Percentiles rank a stretch among this genome's conserved stretches.
These are phyloP conservation scores for Lophochroa leadbeateri DNA, from an alignment of 2,113 vertebrate genomes.

Conservation along the genomic window DNA sequence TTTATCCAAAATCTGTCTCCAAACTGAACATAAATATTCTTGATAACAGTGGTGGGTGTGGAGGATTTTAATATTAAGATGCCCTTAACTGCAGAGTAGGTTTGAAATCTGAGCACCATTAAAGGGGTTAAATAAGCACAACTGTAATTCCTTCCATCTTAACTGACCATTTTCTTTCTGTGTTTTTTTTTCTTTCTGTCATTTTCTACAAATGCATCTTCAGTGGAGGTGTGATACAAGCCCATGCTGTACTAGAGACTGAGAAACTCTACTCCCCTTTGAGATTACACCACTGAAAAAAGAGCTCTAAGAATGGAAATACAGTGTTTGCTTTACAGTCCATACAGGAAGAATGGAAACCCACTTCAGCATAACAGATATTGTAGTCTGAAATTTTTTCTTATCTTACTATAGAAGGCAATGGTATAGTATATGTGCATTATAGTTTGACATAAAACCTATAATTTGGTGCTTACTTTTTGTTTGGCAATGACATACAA, in stretches of 20 bases:
- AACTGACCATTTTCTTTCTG: neutral
- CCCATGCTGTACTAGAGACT: neutral
- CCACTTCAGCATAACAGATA: neutral
- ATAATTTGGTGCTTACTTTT: slow-evolving; percentile 41
- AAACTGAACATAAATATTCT: neutral
- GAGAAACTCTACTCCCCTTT: neutral
- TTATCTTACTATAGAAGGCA: neutral
- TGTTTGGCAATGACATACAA: slow-evolving; percentile 49
- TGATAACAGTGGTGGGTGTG: neutral
- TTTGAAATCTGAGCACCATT: neutral
- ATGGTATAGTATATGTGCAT: neutral
- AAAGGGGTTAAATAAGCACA: neutral
- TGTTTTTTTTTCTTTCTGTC: neutral
- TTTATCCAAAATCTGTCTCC: neutral
- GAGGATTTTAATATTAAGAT: neutral
- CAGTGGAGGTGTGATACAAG: neutral
- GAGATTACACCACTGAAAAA: neutral
- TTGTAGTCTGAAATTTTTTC: neutral
- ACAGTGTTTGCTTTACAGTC: neutral
- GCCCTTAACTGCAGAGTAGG: neutral
- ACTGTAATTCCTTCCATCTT: neutral
- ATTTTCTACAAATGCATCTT: neutral
- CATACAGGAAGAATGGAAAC: neutral
- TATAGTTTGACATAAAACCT: slow-evolving; percentile 45
- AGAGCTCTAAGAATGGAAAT: neutral